Percentiles rank a stretch among this genome's conserved stretches.
phyloP scores from a whole-genome alignment of 2,113 vertebrate species.

The Oxyura jamaicensis region DNA sequence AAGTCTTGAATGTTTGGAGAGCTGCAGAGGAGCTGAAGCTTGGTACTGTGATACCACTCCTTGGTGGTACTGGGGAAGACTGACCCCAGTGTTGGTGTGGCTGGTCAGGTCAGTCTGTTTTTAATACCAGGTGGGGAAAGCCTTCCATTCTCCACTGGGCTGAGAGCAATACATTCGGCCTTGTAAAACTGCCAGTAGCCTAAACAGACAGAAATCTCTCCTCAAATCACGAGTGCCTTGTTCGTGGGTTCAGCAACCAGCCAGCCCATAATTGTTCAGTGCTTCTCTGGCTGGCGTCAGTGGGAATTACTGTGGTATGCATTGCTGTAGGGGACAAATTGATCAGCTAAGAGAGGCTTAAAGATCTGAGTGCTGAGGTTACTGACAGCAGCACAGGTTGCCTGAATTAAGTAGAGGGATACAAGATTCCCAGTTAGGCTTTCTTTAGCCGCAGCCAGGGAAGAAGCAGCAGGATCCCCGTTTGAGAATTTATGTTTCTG shows the following conservation, averaged over 20 bases:
- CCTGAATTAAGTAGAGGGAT: neutral
- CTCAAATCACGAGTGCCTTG: neutral
- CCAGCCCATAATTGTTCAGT: neutral
- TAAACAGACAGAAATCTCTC: constrained; percentile 3
- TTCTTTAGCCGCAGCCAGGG: neutral
- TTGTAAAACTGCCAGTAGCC: neutral
- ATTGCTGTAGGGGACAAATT: constrained; percentile 47
- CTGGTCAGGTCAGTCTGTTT: neutral
- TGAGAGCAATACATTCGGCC: neutral
- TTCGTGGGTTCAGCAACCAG: constrained; percentile 8
- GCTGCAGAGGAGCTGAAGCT: neutral
- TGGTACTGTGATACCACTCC: neutral
- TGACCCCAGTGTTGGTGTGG: neutral
- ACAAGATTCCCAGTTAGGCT: neutral
- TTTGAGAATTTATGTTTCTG: neutral
- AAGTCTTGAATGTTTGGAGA: neutral
- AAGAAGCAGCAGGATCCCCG: neutral
- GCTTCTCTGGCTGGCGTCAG: neutral
- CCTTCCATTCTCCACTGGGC: neutral
- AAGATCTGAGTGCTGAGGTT: constrained; percentile 28
- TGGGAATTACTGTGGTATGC: constrained; percentile 44
- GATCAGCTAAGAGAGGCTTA: constrained; percentile 57
- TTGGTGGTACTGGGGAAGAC: neutral
- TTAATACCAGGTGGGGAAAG: neutral
- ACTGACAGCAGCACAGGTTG: constrained; percentile 4